phyloP scores from a whole-genome alignment of 2,797 vertebrate species.

The Orestias chungarensis region DNA sequence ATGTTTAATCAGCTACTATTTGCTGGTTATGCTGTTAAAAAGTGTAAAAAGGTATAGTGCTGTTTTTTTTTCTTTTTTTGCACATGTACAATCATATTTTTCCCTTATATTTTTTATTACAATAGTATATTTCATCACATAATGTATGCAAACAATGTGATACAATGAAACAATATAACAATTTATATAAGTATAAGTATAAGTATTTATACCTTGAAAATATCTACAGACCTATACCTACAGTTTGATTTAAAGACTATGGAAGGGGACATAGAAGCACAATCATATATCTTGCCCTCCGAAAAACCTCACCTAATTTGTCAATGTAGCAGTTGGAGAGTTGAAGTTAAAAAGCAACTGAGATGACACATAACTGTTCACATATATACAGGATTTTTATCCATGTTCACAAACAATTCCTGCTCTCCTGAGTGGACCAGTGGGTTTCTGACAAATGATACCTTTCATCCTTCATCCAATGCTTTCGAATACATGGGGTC shows the following conservation, averaged over 20 bases:
- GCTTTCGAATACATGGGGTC: conserved; percentile 76
- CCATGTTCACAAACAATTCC: conserved; percentile 76
- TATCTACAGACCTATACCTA: not conserved
- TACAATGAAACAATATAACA: not conserved
- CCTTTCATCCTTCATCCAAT: conserved; percentile 80
- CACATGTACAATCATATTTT: not conserved
- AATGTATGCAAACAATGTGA: not conserved
- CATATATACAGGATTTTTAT: conserved; percentile 75
- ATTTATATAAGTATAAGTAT: too few relatives aligned
- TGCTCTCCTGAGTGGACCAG: conserved; percentile 76
- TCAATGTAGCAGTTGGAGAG: conserved; percentile 55
- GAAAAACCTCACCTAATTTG: conserved; percentile 59
- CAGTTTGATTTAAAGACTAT: conserved; percentile 65
- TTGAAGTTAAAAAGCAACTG: conserved; percentile 50
- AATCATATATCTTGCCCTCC: conserved; percentile 38
- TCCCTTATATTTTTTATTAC: not conserved
- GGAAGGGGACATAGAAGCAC: conserved; percentile 25
- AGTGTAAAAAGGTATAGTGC: not conserved
- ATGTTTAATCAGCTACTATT: not conserved
- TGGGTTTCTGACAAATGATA: conserved; percentile 81
- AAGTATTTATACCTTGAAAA: not conserved
- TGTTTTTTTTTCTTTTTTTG: not conserved
- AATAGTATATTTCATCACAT: not conserved
- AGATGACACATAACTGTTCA: conserved; percentile 70
- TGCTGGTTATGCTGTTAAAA: not conserved